These are phyloP conservation scores for Raja brachyura DNA, from an alignment of 2,113 vertebrate species.

Conservation along the genomic window DNA sequence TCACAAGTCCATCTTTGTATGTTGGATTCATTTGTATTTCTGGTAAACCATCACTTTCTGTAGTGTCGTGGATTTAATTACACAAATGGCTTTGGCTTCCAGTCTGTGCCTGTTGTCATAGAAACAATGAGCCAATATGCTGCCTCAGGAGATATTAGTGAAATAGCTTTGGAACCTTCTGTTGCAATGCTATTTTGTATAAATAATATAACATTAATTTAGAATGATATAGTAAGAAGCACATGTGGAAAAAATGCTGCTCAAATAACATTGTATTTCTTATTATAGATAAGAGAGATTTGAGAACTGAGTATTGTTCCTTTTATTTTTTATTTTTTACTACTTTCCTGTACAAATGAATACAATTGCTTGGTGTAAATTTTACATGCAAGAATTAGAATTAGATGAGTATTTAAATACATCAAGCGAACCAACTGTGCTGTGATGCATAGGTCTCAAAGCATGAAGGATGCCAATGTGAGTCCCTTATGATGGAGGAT, in stretches of 20 bases:
- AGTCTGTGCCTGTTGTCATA: constrained; percentile 6
- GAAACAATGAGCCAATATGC: constrained; percentile 11
- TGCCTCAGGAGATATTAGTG: neutral
- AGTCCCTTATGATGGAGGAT: no score
- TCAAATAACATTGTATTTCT: constrained; percentile 18
- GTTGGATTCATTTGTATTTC: neutral
- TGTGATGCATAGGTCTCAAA: no score
- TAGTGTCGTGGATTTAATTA: neutral
- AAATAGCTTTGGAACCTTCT: neutral
- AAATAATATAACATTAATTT: constrained; percentile 16
- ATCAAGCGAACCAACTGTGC: neutral
- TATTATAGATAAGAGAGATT: neutral
- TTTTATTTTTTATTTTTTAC: neutral
- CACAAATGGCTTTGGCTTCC: neutral
- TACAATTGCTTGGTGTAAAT: neutral
- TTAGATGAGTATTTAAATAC: neutral
- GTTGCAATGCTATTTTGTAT: neutral
- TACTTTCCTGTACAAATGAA: neutral
- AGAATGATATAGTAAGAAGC: neutral
- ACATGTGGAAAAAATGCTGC: neutral
- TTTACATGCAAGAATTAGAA: neutral
- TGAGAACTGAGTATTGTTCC: neutral
- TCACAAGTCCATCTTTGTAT: neutral
- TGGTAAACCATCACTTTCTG: neutral
- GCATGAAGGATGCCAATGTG: neutral